Conservation (phyloP, 2,888 invertebrate species). For the Notocelia uddmanniana region DNA sequence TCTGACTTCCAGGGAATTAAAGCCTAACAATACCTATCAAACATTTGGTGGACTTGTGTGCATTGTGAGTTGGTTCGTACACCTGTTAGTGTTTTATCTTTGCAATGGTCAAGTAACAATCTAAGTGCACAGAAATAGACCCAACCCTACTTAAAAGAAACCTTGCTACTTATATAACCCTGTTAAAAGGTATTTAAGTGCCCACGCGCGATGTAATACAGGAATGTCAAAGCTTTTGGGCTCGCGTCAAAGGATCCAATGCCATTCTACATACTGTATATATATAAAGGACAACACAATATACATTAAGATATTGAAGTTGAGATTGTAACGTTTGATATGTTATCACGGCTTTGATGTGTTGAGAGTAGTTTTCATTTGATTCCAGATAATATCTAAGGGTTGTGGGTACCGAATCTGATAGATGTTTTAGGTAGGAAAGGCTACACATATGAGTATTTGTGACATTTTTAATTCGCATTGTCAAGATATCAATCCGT, state of each 20-base stretch:
- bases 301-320: slow-evolving; percentile 25
- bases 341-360: slow-evolving; percentile 15
- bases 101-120: background rate
- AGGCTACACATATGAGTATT: too few relatives aligned
- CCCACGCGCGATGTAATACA: background rate
- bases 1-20: too few relatives aligned
- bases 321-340: background rate
- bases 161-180: slow-evolving; percentile 6
- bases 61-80: too few relatives aligned
- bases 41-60: too few relatives aligned
- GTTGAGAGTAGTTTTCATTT: background rate
- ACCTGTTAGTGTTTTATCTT: too few relatives aligned
- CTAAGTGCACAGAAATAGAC: slow-evolving; percentile 1
- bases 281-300: slow-evolving; percentile 16
- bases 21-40: too few relatives aligned
- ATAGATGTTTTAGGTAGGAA: background rate
- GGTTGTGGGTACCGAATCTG: background rate
- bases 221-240: slow-evolving; percentile 17
- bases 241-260: slow-evolving; percentile 13
- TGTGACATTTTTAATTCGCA: too few relatives aligned
- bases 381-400: background rate
- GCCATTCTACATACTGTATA: background rate
- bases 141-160: background rate
- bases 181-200: slow-evolving; percentile 2
- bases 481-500: background rate